A percentile compares a stretch with the other conserved stretches of the same genome.
phyloP scores from a whole-genome alignment of 2,113 vertebrate genomes.

The Ailuropoda melanoleuca region DNA sequence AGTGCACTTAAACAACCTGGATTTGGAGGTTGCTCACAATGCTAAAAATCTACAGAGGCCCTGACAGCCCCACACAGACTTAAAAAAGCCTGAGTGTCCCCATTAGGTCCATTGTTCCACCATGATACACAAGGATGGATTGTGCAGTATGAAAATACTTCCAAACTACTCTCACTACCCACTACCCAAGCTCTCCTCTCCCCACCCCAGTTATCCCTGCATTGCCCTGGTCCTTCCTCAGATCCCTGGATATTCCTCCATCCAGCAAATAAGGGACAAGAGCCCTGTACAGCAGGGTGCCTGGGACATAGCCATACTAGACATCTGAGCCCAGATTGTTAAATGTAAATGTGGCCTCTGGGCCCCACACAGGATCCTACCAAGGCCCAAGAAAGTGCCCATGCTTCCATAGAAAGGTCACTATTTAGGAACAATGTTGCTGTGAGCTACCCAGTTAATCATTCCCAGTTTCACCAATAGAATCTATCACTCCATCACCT shows the following conservation, averaged over 20 bases:
- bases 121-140: too few relatives aligned
- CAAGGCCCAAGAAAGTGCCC: background rate
- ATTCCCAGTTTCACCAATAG: background rate
- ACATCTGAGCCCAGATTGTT: background rate
- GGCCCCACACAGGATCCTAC: background rate
- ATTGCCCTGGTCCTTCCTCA: background rate
- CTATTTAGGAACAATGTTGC: background rate
- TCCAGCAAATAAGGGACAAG: background rate
- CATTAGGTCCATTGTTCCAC: background rate
- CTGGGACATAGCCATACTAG: background rate
- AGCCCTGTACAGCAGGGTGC: background rate
- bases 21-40: background rate
- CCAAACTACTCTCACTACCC: background rate
- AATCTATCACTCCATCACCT: too few relatives aligned
- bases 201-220: too few relatives aligned
- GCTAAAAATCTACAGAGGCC: background rate
- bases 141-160: background rate
- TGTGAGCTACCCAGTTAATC: background rate
- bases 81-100: background rate
- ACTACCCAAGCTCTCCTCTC: background rate
- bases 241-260: background rate
- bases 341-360: background rate
- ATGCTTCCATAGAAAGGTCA: background rate
- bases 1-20: background rate
- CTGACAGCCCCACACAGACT: background rate